These are phyloP conservation scores for Lepidocyrtoides sp. DNA, from an alignment of 2,888 invertebrate species.

Conservation along the genomic window DNA sequence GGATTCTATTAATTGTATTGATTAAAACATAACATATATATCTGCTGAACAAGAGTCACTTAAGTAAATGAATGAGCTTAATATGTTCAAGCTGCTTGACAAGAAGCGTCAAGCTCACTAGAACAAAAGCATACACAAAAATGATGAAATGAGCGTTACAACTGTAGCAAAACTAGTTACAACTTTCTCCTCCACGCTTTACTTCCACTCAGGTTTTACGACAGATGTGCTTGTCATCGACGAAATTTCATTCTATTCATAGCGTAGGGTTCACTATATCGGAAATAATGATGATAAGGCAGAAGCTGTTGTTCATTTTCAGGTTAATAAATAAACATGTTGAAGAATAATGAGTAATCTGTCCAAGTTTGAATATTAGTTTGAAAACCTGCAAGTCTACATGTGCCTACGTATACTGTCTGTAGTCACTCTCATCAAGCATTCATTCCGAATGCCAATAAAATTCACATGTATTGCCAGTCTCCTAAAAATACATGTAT, in stretches of 20 bases:
- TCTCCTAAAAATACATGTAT: background rate
- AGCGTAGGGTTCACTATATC: background rate
- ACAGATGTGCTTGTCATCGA: background rate
- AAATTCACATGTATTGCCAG: background rate
- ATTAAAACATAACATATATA: background rate
- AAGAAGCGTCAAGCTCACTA: background rate
- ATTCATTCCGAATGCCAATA: background rate
- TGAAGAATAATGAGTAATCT: background rate
- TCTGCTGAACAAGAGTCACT: background rate
- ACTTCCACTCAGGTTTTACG: slow-evolving; percentile 4
- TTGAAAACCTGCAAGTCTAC: slow-evolving; percentile 17
- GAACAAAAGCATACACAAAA: slow-evolving; percentile 19
- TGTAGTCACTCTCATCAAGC: background rate
- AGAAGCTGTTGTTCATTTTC: slow-evolving; percentile 29
- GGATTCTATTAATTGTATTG: too few relatives aligned
- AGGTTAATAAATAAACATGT: slow-evolving; percentile 28
- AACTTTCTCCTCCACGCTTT: background rate
- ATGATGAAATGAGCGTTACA: slow-evolving; percentile 1
- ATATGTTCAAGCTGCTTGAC: background rate
- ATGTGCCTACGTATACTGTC: background rate
- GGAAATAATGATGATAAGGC: background rate
- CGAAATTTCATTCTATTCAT: background rate
- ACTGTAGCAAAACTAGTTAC: background rate
- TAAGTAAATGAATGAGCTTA: background rate
- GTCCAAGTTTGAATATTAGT: background rate